Evolutionary conservation across 1,140 invertebrate genomes (phyloP).

Genomic region (Brachionus rotundiformis): DNA sequence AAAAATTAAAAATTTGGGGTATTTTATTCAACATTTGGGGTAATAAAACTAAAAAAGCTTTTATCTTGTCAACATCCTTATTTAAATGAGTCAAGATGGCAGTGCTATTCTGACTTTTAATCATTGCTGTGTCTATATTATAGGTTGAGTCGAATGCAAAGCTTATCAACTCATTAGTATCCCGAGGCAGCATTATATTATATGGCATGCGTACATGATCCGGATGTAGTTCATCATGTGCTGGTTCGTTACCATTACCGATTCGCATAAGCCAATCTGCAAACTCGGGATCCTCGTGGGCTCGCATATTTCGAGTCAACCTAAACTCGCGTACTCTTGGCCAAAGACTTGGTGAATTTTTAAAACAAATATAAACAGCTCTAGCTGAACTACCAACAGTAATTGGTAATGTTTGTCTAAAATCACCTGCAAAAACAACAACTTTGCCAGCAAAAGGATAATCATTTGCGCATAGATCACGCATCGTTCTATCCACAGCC

Average conservation of each 20-base stretch:
- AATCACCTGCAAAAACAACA: constrained; percentile 57
- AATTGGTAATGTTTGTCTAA: constrained; percentile 56
- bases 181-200: not conserved
- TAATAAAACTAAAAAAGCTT: too few species aligned
- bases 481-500: constrained; percentile 53
- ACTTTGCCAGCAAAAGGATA: constrained; percentile 56
- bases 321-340: constrained; percentile 48
- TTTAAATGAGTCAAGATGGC: constrained; percentile 25
- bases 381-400: constrained; percentile 53
- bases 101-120: constrained; percentile 52
- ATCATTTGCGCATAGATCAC: constrained; percentile 53
- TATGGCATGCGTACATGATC: not conserved
- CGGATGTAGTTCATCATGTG: not conserved
- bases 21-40: too few species aligned
- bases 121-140: constrained; percentile 51
- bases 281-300: constrained; percentile 53
- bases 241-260: constrained; percentile 53
- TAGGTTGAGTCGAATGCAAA: constrained; percentile 31
- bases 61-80: constrained; percentile 26
- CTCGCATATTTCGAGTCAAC: constrained; percentile 55
- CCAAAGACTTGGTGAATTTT: constrained; percentile 55
- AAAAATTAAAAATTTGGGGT: too few species aligned
- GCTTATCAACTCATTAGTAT: not conserved
- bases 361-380: constrained; percentile 55
- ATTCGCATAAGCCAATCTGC: constrained; percentile 53